Evolutionary conservation across 2,888 invertebrate species (phyloP), one percentile per base, ranked within the genome.

Genomic region (Dusona sp.): DNA sequence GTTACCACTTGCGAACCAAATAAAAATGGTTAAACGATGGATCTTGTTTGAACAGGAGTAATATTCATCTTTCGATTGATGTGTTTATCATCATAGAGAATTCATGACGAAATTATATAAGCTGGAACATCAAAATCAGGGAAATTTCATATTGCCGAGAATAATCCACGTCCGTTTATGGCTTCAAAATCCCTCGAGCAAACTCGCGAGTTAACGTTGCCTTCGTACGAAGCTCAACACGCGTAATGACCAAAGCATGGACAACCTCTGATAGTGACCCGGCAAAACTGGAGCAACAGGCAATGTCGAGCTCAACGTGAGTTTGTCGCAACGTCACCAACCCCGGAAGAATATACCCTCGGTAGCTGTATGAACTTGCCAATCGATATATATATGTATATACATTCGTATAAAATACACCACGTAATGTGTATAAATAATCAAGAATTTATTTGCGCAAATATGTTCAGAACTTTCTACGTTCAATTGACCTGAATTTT

Each of bases 281-380:
- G 84, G 81, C 65, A 61, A 79, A 87, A 87, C 79, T 84, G 84
- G 87, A 89, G 89, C 89, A 89, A 89, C 89, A 89, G 89, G 89
- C 89, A 86, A 87, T 68, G 78, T 70, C 79, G 64, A 29, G 45
- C 80, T 81, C 42, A 70, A 77, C 72, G 65, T 48, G 65, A 51
- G 73, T 33, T 73, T 80, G 29, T 64, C 22, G 36, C 42, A 19
- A 61, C 16, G 72, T 64, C 67, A 51, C 33, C 42, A 64, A 65
- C 78, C n/a, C 81, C 78, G 57, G 77, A 85, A 68, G 82, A 74
- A 85, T 85, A 78, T 25, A 79, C 48, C 29, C 61, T 54, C 61
- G 45, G 65, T 57, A 3, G 68, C 70, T 48, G 51, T 51, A 70
- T 38, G 67, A 79, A 78, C 38, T 64, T 57, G 22, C 38, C 48